phyloP scores from a whole-genome alignment of 2,113 vertebrate genomes.

The Aleadryas rufinucha region DNA sequence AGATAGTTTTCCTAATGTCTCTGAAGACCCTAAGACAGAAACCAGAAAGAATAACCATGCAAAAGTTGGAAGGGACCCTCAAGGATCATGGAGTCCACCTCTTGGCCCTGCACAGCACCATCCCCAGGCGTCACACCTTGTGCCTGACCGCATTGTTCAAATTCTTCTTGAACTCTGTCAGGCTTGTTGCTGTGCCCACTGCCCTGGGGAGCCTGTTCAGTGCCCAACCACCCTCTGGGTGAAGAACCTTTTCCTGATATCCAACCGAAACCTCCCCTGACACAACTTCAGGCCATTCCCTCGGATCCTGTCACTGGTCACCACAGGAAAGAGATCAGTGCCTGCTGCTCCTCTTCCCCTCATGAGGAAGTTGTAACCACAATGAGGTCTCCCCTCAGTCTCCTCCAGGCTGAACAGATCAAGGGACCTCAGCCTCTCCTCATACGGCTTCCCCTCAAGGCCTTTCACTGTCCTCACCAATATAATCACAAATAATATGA shows the following conservation, averaged over 20 bases:
- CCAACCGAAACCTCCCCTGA: fast-evolving
- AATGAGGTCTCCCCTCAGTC: not conserved
- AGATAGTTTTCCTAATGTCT: not conserved
- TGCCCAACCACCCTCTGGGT: fast-evolving
- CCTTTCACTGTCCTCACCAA: not conserved
- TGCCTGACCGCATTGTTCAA: not conserved
- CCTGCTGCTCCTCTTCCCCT: not conserved
- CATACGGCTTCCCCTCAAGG: fast-evolving
- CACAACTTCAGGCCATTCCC: not conserved
- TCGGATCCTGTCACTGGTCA: not conserved
- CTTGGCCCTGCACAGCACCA: not conserved
- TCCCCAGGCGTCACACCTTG: too few relatives aligned
- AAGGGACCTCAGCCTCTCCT: not conserved
- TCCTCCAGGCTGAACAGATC: not conserved
- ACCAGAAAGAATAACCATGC: not conserved
- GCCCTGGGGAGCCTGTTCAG: fast-evolving
- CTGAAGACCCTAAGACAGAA: not conserved
- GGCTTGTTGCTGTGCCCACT: not conserved
- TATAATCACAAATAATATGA: not conserved
- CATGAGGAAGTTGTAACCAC: fast-evolving
- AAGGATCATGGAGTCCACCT: not conserved
- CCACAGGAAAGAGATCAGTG: not conserved
- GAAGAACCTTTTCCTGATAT: not conserved
- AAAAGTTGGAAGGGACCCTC: not conserved
- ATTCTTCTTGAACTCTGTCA: fast-evolving